Percentiles rank a stretch among this genome's conserved stretches.
phyloP scores from a whole-genome alignment of 2,888 invertebrate species.

The Eupithecia insigniata region DNA sequence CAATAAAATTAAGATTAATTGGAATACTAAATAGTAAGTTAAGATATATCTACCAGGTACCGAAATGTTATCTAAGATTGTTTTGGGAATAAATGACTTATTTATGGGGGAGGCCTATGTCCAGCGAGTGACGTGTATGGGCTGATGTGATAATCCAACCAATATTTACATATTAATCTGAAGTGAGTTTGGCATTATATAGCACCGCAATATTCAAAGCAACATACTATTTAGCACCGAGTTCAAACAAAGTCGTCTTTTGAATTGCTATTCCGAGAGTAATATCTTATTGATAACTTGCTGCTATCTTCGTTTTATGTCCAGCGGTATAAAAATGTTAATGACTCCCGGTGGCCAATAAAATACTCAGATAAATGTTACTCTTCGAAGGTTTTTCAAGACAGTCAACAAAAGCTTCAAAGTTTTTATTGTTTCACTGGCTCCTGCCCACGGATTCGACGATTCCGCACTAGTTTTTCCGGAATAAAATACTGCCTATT shows the following conservation, averaged over 20 bases:
- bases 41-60: no score
- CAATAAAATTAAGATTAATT: no score
- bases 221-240: not conserved
- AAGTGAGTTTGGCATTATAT: not conserved
- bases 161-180: no score
- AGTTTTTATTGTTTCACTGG: conserved; percentile 42
- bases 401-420: conserved; percentile 41
- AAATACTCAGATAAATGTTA: conserved; percentile 34
- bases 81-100: no score
- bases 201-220: not conserved
- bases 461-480: not conserved
- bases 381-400: conserved; percentile 27
- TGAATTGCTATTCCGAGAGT: conserved; percentile 20
- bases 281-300: conserved; percentile 16
- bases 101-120: no score
- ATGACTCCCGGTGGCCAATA: conserved; percentile 28
- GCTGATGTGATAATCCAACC: no score
- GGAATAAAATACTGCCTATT: not conserved
- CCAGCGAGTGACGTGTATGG: no score
- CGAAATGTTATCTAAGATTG: no score
- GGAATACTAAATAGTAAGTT: no score
- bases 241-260: conserved; percentile 29
- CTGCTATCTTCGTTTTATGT: conserved; percentile 28
- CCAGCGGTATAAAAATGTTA: conserved; percentile 32
- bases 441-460: not conserved